phyloP scores from a whole-genome alignment of 1,140 invertebrate species.

The Drosophila navojoa region DNA sequence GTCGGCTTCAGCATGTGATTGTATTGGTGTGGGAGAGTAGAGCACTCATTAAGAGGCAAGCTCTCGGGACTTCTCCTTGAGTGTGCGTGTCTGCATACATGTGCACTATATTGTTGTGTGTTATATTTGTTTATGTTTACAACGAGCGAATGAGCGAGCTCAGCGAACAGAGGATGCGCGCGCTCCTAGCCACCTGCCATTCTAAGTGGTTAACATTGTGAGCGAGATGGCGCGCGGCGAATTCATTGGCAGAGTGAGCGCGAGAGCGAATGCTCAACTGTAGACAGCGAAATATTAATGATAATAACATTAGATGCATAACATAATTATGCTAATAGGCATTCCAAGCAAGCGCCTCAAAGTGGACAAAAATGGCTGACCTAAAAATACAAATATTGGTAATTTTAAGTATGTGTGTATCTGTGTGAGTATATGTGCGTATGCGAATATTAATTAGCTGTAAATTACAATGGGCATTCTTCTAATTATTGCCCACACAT shows the following conservation, averaged over 20 bases:
- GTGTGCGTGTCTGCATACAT: slow-evolving; percentile 17
- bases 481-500: slow-evolving; percentile 29
- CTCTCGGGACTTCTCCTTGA: slow-evolving; percentile 15
- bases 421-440: no score
- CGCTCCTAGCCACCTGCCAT: slow-evolving; percentile 52
- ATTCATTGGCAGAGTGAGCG: slow-evolving; percentile 14
- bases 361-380: background rate
- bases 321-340: slow-evolving; percentile 22
- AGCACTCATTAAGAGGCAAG: slow-evolving; percentile 43
- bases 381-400: no score
- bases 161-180: slow-evolving; percentile 63
- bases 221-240: slow-evolving; percentile 43
- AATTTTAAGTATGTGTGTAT: no score
- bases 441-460: slow-evolving; percentile 37
- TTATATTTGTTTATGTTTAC: slow-evolving; percentile 46
- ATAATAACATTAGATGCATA: slow-evolving; percentile 16
- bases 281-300: slow-evolving; percentile 19
- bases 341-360: slow-evolving; percentile 9
- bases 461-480: background rate
- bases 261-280: slow-evolving; percentile 13
- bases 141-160: slow-evolving; percentile 48
- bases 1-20: slow-evolving; percentile 11
- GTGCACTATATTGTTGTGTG: slow-evolving; percentile 43
- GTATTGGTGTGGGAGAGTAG: slow-evolving; percentile 31
- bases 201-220: slow-evolving; percentile 40